Base-by-base conservation (phyloP, 2,888 invertebrate genomes). In the Griposia aprilina region DNA sequence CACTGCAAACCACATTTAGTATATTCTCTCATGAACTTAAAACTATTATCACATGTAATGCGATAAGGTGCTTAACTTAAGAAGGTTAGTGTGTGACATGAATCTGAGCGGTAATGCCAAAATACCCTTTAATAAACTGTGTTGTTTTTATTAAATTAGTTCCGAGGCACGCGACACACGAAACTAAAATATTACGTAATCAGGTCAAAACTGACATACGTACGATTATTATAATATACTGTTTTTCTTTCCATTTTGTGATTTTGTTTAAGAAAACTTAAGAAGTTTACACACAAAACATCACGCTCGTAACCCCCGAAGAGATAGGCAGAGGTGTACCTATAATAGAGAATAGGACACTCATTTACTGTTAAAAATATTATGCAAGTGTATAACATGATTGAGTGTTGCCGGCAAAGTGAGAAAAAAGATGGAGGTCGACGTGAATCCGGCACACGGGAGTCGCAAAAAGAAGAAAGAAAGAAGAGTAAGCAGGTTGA, bases 61-160 rank as follows among this genome's bases (percentile, higher is more conserved):
- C 90, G 90, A 91, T 92, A 92, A 92, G 90, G 91, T 90, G 89
- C 90, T 92, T 92, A 91, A 88, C 90, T 89, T 91, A 90, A 91
- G 92, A 92, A 92, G 90, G 91, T 92, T 92, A 91, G 90, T 91
- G 89, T 92, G 92, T 89, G 90, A 90, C 90, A 92, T 90, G 90
- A 90, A 90, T 91, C 90, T 87, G 88, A 91, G 90, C 92, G 93
- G 92, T 93, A 94, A 94, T 93, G 94, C 94, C 94, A 94, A 95
- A 95, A 94, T 94, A 95, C 93, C 93, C 93, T 94, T 94, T 94
- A 94, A 92, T 94, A 94, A 93, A 93, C 93, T 94, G 92, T 95
- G 95, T 95, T 96, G 95, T 95, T 96, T 95, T 95, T 95, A 95
- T 96, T 95, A 95, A 96, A 96, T 96, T 95, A 95, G 95, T 94